A percentile compares a stretch with the other conserved stretches of the same genome.
Conservation (phyloP, 2,113 vertebrate species). For the Pedionomus torquatus region DNA sequence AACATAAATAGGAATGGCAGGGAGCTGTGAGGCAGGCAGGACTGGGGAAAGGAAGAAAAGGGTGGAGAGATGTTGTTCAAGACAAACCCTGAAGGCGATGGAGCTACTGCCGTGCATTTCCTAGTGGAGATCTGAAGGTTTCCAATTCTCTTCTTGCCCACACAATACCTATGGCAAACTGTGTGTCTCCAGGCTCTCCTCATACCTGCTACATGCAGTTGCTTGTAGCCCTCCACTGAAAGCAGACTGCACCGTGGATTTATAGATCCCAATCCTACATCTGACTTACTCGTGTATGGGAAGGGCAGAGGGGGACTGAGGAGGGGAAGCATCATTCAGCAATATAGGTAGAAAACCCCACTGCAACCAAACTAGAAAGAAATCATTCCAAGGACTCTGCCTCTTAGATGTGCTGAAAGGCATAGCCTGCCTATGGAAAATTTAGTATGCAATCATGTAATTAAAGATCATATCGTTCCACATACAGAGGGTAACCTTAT, state of each 20-base stretch:
- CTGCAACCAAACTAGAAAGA: neutral
- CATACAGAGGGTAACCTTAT: neutral
- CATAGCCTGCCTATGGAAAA: neutral
- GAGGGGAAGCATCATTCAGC: neutral
- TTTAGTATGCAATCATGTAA: neutral
- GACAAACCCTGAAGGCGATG: neutral
- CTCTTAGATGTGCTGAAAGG: neutral
- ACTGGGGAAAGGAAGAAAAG: neutral
- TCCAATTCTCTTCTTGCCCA: neutral
- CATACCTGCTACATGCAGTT: neutral
- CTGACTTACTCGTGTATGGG: neutral
- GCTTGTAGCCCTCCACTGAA: neutral
- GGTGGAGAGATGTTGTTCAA: neutral
- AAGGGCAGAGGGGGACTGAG: neutral
- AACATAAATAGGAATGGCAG: neutral
- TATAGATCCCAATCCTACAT: neutral
- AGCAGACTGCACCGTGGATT: accelerated
- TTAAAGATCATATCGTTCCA: slow-evolving; percentile 16
- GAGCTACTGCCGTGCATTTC: neutral
- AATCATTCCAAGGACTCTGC: neutral
- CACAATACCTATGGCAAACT: neutral
- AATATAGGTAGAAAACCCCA: neutral
- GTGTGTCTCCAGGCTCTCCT: neutral
- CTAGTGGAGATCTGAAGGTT: neutral
- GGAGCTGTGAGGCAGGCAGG: neutral